Percentiles rank a stretch among this genome's conserved stretches.
phyloP scores from a whole-genome alignment of 2,888 invertebrate genomes.

The Lepidocyrtinus sp. region DNA sequence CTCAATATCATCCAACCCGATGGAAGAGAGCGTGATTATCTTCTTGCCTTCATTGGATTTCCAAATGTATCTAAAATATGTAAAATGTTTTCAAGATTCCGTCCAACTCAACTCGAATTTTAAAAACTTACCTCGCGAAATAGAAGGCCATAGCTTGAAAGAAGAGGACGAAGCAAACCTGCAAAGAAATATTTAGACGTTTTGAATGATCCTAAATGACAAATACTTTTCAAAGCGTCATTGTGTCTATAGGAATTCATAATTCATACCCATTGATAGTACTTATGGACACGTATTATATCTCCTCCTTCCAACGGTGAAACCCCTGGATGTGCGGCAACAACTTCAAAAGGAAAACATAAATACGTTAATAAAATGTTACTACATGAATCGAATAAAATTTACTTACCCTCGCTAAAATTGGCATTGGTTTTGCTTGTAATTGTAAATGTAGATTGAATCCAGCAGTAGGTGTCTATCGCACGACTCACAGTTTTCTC shows the following conservation, averaged over 20 bases:
- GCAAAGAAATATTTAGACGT: background rate
- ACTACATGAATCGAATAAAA: too few species aligned
- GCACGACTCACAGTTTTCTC: constrained; percentile 45
- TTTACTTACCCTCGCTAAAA: constrained; percentile 23
- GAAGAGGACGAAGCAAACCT: constrained; percentile 79
- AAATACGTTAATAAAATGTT: background rate
- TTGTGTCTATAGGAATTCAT: too few species aligned
- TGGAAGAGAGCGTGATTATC: constrained; percentile 75
- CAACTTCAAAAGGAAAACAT: constrained; percentile 13
- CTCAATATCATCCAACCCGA: constrained; percentile 29
- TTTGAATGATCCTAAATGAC: constrained; percentile 77
- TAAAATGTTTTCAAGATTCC: too few species aligned
- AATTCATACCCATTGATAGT: constrained; percentile 72
- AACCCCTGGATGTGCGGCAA: constrained; percentile 70
- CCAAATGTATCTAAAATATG: constrained; percentile 82
- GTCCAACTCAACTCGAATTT: too few species aligned
- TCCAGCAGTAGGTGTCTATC: constrained; percentile 59
- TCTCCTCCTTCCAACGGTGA: constrained; percentile 65
- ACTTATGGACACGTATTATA: constrained; percentile 66
- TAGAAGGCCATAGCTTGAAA: constrained; percentile 77
- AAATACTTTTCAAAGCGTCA: background rate
- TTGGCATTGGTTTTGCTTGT: constrained; percentile 41
- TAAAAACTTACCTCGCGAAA: too few species aligned
- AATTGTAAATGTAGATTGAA: constrained; percentile 50
- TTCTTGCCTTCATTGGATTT: constrained; percentile 81